phyloP scores from a whole-genome alignment of 2,113 vertebrate species.

The Ploceus nigricollis region DNA sequence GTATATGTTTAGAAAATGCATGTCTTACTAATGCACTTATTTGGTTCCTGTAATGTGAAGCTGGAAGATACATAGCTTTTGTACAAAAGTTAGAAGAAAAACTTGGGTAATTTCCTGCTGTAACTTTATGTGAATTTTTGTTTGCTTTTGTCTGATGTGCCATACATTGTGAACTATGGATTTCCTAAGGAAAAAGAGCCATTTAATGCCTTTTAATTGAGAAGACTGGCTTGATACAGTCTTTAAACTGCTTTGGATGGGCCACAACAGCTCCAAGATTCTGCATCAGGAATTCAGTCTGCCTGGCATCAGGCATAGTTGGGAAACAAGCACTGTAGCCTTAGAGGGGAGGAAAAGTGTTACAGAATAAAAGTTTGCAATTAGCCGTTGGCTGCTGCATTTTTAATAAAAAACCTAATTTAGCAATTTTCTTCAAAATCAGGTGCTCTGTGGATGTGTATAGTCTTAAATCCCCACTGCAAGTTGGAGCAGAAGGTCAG shows the following conservation, averaged over 20 bases:
- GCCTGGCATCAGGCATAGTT: background rate
- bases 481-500: slow-evolving; percentile 88
- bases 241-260: background rate
- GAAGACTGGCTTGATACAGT: background rate
- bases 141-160: background rate
- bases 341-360: background rate
- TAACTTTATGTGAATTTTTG: background rate
- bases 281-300: background rate
- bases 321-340: background rate
- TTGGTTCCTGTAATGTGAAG: background rate
- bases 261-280: background rate
- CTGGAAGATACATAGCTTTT: background rate
- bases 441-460: slow-evolving; percentile 98
- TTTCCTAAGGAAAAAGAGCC: background rate
- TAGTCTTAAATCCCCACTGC: slow-evolving; percentile 95
- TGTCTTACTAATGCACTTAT: background rate
- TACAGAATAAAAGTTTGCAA: background rate
- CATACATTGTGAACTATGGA: background rate
- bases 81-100: background rate
- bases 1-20: background rate
- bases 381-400: background rate
- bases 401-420: slow-evolving; percentile 51
- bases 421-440: slow-evolving; percentile 45
- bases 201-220: background rate
- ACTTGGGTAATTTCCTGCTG: background rate